A percentile compares a stretch with the other conserved stretches of the same genome.
Conservation (phyloP, 2,888 invertebrate genomes). For the Stenodera caucasica region DNA sequence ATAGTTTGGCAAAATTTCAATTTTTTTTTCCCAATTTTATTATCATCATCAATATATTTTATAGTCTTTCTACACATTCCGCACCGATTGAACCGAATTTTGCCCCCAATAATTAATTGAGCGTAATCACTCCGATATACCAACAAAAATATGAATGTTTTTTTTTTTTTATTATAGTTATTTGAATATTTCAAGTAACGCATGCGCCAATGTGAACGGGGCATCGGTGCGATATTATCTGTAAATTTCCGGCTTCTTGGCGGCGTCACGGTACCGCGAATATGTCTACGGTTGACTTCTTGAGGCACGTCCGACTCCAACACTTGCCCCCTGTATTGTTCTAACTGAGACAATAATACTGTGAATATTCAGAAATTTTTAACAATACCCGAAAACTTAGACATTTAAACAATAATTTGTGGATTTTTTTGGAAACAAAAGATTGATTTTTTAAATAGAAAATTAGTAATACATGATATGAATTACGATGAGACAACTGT, state of each 20-base stretch:
- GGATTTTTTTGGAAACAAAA: conserved; percentile 25
- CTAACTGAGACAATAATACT: conserved; percentile 30
- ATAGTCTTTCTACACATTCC: neutral
- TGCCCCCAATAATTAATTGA: conserved; percentile 5
- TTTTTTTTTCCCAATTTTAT: neutral
- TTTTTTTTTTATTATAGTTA: too few relatives aligned
- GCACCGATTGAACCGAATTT: neutral
- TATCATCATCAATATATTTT: neutral
- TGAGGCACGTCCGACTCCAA: conserved; percentile 32
- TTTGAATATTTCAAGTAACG: conserved; percentile 14
- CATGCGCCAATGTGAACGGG: conserved; percentile 25
- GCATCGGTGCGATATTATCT: conserved; percentile 37
- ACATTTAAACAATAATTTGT: conserved; percentile 22
- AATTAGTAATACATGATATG: conserved; percentile 26
- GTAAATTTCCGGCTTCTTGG: conserved; percentile 36
- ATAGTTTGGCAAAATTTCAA: conserved; percentile 5
- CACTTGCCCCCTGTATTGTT: conserved; percentile 30
- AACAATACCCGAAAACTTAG: conserved; percentile 23
- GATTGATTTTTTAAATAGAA: conserved; percentile 20
- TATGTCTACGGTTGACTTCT: conserved; percentile 36
- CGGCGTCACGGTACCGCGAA: conserved; percentile 33
- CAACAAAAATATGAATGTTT: too few relatives aligned
- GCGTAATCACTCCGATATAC: too few relatives aligned
- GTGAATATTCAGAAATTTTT: conserved; percentile 29
- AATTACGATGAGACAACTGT: conserved; percentile 24